phyloP scores from a whole-genome alignment of 1,140 invertebrate species.

The Orchestia grillus region DNA sequence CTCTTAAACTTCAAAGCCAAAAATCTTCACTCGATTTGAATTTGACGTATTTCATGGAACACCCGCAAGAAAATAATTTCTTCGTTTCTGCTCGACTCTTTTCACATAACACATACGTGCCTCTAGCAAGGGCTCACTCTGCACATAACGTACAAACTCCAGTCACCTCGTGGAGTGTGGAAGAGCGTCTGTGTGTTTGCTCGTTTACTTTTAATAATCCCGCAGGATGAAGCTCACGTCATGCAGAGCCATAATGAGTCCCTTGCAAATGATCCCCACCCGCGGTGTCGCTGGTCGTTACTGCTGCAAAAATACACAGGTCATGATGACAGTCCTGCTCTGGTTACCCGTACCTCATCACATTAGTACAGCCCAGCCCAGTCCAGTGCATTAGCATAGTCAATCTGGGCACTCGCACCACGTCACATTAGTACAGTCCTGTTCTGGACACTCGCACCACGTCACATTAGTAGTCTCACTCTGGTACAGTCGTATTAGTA shows the following conservation, averaged over 20 bases:
- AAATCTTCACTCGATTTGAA: too few species aligned
- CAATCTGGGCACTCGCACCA: too few species aligned
- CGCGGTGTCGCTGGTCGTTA: not conserved
- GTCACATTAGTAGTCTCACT: not conserved
- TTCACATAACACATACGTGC: too few species aligned
- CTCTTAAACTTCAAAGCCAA: too few species aligned
- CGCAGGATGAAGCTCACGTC: not conserved
- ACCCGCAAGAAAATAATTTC: too few species aligned
- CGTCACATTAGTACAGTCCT: not conserved
- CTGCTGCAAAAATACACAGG: not conserved
- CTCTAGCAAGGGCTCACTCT: too few species aligned
- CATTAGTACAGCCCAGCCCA: not conserved
- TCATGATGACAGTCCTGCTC: not conserved
- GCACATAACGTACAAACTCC: not conserved
- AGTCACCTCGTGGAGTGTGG: not conserved
- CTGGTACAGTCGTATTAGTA: not conserved
- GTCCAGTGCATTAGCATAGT: too few species aligned
- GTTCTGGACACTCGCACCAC: not conserved
- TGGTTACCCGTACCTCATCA: not conserved
- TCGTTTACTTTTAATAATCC: constrained; percentile 22
- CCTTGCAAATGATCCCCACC: constrained; percentile 23
- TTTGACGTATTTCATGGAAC: too few species aligned
- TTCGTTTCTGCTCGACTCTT: too few species aligned
- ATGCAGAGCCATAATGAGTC: constrained; percentile 16
- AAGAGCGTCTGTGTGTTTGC: not conserved